Evolutionary conservation across 2,113 vertebrate genomes (phyloP).

Genomic region (Muscicapa adusta): DNA sequence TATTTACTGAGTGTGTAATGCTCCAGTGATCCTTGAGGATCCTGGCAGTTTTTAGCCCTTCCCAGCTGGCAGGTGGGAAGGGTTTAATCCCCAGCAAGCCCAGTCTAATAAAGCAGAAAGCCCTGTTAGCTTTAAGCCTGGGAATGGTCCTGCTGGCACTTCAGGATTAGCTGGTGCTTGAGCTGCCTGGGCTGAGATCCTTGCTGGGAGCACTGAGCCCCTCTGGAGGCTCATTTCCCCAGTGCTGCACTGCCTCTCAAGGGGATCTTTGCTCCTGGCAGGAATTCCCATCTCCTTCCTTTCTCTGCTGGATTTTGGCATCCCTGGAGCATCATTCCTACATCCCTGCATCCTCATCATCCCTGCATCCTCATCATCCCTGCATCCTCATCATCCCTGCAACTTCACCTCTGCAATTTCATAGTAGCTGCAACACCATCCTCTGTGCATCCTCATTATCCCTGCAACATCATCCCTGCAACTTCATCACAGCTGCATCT

Average conservation of each 20-base stretch:
- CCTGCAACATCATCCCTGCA: background rate
- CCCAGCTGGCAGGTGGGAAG: background rate
- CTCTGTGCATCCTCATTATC: background rate
- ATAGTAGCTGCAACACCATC: no score
- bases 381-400: background rate
- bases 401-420: background rate
- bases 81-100: background rate
- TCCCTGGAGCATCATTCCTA: background rate
- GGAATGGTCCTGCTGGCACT: background rate
- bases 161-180: background rate
- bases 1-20: background rate
- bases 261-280: background rate
- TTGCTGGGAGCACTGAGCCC: background rate
- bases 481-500: background rate
- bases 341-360: background rate
- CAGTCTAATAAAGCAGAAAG: background rate
- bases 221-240: background rate
- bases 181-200: background rate
- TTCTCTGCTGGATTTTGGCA: background rate
- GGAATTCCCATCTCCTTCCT: background rate
- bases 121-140: background rate
- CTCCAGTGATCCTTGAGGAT: background rate
- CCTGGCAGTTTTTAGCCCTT: background rate
- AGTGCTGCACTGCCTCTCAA: background rate
- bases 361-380: background rate